Percentiles rank a stretch among this genome's conserved stretches.
Evolutionary conservation across 2,113 vertebrate genomes (phyloP).

Genomic region (Rattus rattus): DNA sequence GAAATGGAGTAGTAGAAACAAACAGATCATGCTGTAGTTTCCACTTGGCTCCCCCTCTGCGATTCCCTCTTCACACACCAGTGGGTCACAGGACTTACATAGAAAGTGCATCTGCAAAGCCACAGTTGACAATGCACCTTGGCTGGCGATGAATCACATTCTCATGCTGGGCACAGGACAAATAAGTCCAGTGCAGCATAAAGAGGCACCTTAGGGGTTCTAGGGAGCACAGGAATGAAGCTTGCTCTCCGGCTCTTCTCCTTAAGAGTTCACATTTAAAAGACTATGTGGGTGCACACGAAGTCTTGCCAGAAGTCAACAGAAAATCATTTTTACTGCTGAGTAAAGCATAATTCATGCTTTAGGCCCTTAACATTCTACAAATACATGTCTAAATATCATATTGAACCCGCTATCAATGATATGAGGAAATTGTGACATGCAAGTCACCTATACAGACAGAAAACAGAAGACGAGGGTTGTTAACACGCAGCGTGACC

Average conservation of each 20-base stretch:
- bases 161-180: background rate
- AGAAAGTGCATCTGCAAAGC: conserved; percentile 8
- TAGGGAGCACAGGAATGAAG: conserved; percentile 13
- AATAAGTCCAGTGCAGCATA: background rate
- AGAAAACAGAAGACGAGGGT: background rate
- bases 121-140: conserved; percentile 4
- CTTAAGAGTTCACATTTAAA: background rate
- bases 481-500: background rate
- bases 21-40: conserved; percentile 62
- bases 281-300: background rate
- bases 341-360: background rate
- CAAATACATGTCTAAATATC: background rate
- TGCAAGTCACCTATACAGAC: background rate
- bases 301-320: background rate
- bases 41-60: conserved; percentile 25
- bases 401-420: background rate
- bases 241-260: background rate
- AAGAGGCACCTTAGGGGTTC: background rate
- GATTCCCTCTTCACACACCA: conserved; percentile 30
- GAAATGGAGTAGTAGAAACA: conserved; percentile 63
- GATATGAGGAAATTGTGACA: background rate
- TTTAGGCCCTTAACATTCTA: background rate
- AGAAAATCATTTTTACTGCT: conserved; percentile 1
- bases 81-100: background rate
- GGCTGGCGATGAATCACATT: background rate